A percentile compares a stretch with the other conserved stretches of the same genome.
Conservation (phyloP, 2,797 vertebrate genomes). For the Holocentrus rufus region DNA sequence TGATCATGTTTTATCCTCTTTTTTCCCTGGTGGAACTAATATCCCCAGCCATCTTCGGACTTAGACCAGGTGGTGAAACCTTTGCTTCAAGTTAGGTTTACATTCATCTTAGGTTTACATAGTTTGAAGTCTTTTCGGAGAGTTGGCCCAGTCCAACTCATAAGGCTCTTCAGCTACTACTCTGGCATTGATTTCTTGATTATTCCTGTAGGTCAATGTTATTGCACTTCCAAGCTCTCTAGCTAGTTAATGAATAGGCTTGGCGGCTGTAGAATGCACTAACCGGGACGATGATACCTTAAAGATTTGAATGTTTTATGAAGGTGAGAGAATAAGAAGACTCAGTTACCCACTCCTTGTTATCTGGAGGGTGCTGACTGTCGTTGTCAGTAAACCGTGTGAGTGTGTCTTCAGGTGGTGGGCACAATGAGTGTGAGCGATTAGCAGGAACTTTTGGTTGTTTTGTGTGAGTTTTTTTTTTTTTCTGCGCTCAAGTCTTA, state of each 20-base stretch:
- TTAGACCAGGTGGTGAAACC: slow-evolving; percentile 19
- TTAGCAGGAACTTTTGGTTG: slow-evolving; percentile 5
- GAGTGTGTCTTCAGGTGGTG: slow-evolving; percentile 22
- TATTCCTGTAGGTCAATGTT: slow-evolving; percentile 35
- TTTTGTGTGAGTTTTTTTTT: not conserved
- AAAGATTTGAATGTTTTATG: slow-evolving; percentile 20
- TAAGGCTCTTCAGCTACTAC: slow-evolving; percentile 29
- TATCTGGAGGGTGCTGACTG: slow-evolving; percentile 14
- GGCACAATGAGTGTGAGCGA: not conserved
- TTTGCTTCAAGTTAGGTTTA: slow-evolving; percentile 40
- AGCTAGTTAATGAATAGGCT: slow-evolving; percentile 26
- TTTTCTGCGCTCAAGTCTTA: not conserved
- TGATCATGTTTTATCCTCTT: slow-evolving; percentile 32
- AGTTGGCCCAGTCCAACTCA: slow-evolving; percentile 26
- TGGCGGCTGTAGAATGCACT: slow-evolving; percentile 51
- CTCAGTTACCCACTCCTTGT: slow-evolving; percentile 10
- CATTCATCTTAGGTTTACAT: slow-evolving; percentile 49
- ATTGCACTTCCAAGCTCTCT: slow-evolving; percentile 54
- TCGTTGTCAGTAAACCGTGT: slow-evolving; percentile 11
- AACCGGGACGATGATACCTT: slow-evolving; percentile 14
- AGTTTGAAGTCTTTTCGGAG: slow-evolving; percentile 37
- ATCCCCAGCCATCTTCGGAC: slow-evolving; percentile 4
- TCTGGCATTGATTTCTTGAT: slow-evolving; percentile 38
- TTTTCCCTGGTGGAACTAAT: slow-evolving; percentile 33
- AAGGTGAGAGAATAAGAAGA: not conserved